Conservation (phyloP, 1,140 invertebrate genomes). For the Rhagoletis zephyria region DNA sequence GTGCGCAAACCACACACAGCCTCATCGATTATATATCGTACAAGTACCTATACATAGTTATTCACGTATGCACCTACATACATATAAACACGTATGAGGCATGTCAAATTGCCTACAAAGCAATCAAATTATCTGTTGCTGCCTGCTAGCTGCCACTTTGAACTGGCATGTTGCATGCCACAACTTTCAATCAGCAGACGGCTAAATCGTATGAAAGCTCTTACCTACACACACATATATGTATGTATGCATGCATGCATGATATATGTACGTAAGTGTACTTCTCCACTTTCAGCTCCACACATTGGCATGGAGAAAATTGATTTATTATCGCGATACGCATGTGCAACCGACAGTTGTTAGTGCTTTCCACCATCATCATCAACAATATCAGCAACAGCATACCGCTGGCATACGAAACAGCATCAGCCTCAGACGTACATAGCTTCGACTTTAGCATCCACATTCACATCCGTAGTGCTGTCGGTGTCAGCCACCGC, state of each 20-base stretch:
- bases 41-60: not conserved
- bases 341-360: constrained; percentile 45
- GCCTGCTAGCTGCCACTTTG: constrained; percentile 51
- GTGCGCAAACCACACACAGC: not conserved
- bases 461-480: constrained; percentile 5
- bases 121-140: constrained; percentile 48
- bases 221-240: not conserved
- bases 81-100: not conserved
- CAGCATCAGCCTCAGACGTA: not conserved
- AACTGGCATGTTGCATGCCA: constrained; percentile 50
- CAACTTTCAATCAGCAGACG: constrained; percentile 41
- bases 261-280: not conserved
- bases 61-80: not conserved
- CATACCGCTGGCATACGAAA: not conserved
- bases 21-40: not conserved
- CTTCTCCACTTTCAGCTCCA: not conserved
- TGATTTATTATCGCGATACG: constrained; percentile 50
- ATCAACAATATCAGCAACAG: not conserved
- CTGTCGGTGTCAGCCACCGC: constrained; percentile 47
- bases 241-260: not conserved
- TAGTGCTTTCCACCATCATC: constrained; percentile 22
- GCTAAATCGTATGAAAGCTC: constrained; percentile 3
- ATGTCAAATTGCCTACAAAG: constrained; percentile 50
- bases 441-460: not conserved
- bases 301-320: constrained; percentile 37